Conservation (phyloP, 64 coral and sea anemone species). For the Dendrophyllia cribrosa region DNA sequence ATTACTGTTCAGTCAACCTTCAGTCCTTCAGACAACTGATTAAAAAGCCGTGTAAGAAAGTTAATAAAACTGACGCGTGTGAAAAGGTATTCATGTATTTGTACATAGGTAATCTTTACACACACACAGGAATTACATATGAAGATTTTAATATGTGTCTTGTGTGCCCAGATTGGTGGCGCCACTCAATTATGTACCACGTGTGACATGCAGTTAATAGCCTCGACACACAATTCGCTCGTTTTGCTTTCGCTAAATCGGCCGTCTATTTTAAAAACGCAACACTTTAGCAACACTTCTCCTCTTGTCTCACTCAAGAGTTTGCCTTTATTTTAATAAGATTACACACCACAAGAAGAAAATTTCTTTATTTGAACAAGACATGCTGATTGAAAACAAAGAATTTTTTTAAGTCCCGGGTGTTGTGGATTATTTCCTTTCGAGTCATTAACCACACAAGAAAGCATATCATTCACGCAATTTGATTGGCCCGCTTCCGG, state of each 20-base stretch:
- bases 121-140: constrained; percentile 8
- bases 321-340: neutral
- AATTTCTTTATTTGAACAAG: neutral
- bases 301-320: neutral
- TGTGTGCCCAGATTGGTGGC: neutral
- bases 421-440: neutral
- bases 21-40: neutral
- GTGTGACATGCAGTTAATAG: neutral
- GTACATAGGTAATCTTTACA: constrained; percentile 32
- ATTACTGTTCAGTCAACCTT: neutral
- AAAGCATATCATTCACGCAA: neutral
- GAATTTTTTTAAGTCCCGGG: constrained; percentile 9
- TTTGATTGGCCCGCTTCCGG: neutral
- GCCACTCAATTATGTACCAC: neutral
- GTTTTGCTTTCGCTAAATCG: neutral
- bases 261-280: neutral
- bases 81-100: constrained; percentile 11
- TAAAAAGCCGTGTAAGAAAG: neutral
- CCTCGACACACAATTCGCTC: neutral
- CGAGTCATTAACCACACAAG: neutral
- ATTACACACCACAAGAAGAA: neutral
- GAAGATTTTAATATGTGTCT: constrained; percentile 20
- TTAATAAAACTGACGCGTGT: constrained; percentile 2
- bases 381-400: neutral
- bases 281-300: neutral